Conservation (phyloP, 2,113 vertebrate genomes). For the Leucopsar rothschildi region DNA sequence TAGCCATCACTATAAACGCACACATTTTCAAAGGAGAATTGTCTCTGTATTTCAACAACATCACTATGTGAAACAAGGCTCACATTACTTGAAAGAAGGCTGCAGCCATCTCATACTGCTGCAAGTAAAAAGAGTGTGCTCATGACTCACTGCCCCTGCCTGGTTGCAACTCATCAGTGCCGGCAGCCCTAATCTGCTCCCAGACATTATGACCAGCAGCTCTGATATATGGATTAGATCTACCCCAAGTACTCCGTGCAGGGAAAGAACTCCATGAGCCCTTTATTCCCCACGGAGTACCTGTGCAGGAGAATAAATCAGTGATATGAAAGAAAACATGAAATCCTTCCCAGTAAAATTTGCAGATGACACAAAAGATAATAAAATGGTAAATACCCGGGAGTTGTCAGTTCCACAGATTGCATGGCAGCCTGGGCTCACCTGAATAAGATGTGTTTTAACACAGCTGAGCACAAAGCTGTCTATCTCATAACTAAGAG, state of each 20-base stretch:
- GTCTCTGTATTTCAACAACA: not conserved
- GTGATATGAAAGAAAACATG: conserved; percentile 53
- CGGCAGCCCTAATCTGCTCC: conserved; percentile 37
- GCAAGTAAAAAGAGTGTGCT: not conserved
- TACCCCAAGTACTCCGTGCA: not conserved
- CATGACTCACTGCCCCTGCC: conserved; percentile 27
- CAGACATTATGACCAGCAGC: conserved; percentile 35
- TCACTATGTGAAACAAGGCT: not conserved
- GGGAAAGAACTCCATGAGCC: conserved; percentile 14
- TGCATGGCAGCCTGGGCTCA: conserved; percentile 10
- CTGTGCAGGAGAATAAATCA: conserved; percentile 44
- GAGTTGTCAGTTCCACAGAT: conserved; percentile 49
- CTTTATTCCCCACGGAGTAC: conserved; percentile 21
- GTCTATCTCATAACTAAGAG: conserved; percentile 31
- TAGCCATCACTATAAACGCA: not conserved
- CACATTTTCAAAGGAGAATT: not conserved
- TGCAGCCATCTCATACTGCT: not conserved
- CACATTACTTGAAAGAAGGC: not conserved
- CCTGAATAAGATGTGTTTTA: conserved; percentile 53
- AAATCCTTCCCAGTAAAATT: conserved; percentile 58
- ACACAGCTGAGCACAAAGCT: conserved; percentile 42
- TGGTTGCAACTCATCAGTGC: conserved; percentile 40
- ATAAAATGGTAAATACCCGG: conserved; percentile 43
- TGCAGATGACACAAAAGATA: conserved; percentile 62
- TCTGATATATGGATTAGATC: conserved; percentile 58